Evolutionary conservation across 1,140 invertebrate species (phyloP).

Genomic region (Drosophila varians): DNA sequence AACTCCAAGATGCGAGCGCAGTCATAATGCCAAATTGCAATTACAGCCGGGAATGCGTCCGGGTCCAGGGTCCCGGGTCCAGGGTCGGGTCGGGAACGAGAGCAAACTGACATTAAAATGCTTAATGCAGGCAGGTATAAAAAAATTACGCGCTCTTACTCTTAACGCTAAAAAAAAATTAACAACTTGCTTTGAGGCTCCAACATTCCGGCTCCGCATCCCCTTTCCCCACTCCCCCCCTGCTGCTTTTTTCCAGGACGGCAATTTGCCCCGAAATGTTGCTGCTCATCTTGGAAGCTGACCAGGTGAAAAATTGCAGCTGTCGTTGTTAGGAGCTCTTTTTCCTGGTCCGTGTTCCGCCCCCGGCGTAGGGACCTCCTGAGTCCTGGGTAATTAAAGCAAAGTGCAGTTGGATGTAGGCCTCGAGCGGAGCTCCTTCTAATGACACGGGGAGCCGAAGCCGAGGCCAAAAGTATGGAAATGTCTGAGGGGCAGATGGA

Average conservation of each 20-base stretch:
- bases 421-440: constrained; percentile 20
- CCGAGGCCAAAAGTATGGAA: constrained; percentile 16
- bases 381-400: constrained; percentile 30
- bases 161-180: constrained; percentile 52
- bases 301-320: constrained; percentile 83
- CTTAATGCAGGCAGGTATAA: constrained; percentile 71
- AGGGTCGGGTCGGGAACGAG: not conserved
- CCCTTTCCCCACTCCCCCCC: not conserved
- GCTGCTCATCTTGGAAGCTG: constrained; percentile 80
- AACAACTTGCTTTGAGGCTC: constrained; percentile 47
- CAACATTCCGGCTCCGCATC: constrained; percentile 4
- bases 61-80: not conserved
- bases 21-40: constrained; percentile 79
- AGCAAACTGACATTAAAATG: constrained; percentile 75
- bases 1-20: constrained; percentile 18
- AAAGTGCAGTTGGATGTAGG: constrained; percentile 66
- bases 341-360: constrained; percentile 28
- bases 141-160: constrained; percentile 61
- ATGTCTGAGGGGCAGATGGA: too few species aligned
- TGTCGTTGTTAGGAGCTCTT: constrained; percentile 62
- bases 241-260: constrained; percentile 24
- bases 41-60: constrained; percentile 49
- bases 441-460: not conserved
- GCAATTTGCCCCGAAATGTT: constrained; percentile 40
- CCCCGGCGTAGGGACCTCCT: constrained; percentile 1